Evolutionary conservation across 2,888 invertebrate species (phyloP), one percentile per base, ranked within the genome.

Genomic region (Sphinx pinastri): DNA sequence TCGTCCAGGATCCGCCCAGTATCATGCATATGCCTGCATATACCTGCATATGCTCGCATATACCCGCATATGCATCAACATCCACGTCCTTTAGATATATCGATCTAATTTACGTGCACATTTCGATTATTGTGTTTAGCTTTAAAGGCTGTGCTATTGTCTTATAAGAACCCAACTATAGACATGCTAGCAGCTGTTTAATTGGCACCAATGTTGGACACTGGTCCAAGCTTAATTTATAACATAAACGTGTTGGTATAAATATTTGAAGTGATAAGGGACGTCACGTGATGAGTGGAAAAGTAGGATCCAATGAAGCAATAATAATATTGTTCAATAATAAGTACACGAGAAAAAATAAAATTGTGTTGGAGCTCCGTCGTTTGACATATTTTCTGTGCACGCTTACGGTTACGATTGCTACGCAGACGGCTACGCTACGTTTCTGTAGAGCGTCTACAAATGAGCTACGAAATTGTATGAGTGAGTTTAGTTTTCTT

Each of bases 1-100:
- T 75, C 84, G 83, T 74, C 77, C 79, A 77, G 71, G 83, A 80
- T 84, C 89, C 88, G 86, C 87, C 88, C 89, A 86, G 14, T 63
- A 69, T 45, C 54, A 54, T 49, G 45, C 31, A 63, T 63, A 63
- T 63, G 63, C 19, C 19, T 45, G 16, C 16, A 54, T 16, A 54
- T 52, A 45, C n/a, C 52, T 54, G 67, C 51, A 63, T 63, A 63
- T 63, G 49, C 38, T 5, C 6, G 38, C 38, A 38, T 38, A 38
- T 52, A 19, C 25, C 38, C 63, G 67, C 52, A 67, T 77, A 79
- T 75, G 74, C 76, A 73, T 45, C 75, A 75, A 77, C 74, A 72
- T 72, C 79, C 76, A 75, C 78, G 72, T 76, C 77, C 73, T 73
- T 76, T 75, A 81, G 78, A 58, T 74, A 73, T 52, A 71, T 19